phyloP scores from a whole-genome alignment of 2,113 vertebrate species.

The Dipodomys ordii region DNA sequence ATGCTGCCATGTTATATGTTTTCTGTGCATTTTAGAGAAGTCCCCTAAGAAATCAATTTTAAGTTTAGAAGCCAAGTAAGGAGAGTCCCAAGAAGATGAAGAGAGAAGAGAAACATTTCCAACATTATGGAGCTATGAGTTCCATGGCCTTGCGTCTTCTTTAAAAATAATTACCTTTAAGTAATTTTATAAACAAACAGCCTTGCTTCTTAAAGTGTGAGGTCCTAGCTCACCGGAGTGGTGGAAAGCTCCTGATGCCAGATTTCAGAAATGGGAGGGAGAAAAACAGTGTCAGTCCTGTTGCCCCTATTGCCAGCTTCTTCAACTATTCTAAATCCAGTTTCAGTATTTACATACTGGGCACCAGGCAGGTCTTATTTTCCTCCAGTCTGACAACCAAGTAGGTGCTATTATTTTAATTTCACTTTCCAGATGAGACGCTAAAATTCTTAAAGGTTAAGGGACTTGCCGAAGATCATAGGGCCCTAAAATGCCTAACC shows the following conservation, averaged over 20 bases:
- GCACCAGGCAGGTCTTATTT: background rate
- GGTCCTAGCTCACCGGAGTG: background rate
- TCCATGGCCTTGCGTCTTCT: background rate
- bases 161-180: too few species aligned
- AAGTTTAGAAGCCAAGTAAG: conserved; percentile 41
- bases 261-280: background rate
- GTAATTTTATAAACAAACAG: too few species aligned
- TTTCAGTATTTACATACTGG: background rate
- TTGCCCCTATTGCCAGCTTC: background rate
- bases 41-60: background rate
- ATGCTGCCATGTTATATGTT: background rate
- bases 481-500: too few species aligned
- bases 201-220: conserved; percentile 18
- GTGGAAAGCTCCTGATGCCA: background rate
- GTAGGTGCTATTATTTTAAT: background rate
- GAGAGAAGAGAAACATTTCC: background rate
- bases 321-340: background rate
- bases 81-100: background rate
- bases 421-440: background rate
- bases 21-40: background rate
- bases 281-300: background rate
- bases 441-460: background rate
- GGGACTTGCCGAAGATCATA: background rate
- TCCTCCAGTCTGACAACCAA: background rate
- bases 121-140: background rate